Evolutionary conservation across 1,140 invertebrate species (phyloP).

Genomic region (Capitella teleta): DNA sequence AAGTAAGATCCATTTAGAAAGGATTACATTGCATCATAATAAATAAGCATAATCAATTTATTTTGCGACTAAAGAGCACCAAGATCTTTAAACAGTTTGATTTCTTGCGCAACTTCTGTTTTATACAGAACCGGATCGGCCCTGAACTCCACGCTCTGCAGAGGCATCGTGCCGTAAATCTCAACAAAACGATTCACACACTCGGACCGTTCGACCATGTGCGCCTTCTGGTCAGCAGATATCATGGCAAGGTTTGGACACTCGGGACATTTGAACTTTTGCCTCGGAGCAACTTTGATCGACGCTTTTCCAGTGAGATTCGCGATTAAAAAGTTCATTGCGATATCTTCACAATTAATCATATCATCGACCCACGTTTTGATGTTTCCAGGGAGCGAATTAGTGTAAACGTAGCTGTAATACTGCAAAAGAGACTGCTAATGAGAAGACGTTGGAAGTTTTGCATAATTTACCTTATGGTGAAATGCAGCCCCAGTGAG

Average conservation of each 20-base stretch:
- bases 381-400: constrained; percentile 81
- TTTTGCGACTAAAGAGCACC: constrained; percentile 79
- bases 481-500: constrained; percentile 93
- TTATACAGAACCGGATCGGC: constrained; percentile 89
- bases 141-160: constrained; percentile 79
- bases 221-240: constrained; percentile 70
- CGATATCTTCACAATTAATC: constrained; percentile 99
- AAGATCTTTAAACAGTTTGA: constrained; percentile 82
- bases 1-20: too few species aligned
- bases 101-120: constrained; percentile 72
- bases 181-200: constrained; percentile 79
- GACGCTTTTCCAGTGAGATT: constrained; percentile 95
- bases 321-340: constrained; percentile 98
- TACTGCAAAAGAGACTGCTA: constrained; percentile 50
- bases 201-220: constrained; percentile 84
- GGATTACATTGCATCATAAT: too few species aligned
- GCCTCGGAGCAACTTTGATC: constrained; percentile 93
- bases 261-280: constrained; percentile 94
- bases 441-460: neutral
- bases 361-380: constrained; percentile 94
- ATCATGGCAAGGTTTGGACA: constrained; percentile 89
- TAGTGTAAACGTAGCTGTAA: constrained; percentile 88
- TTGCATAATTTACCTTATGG: constrained; percentile 60
- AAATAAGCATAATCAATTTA: too few species aligned
- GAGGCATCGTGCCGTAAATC: constrained; percentile 76